These are phyloP conservation scores for Decapterus maruadsi DNA, from an alignment of 2,797 vertebrate genomes.

Conservation along the genomic window DNA sequence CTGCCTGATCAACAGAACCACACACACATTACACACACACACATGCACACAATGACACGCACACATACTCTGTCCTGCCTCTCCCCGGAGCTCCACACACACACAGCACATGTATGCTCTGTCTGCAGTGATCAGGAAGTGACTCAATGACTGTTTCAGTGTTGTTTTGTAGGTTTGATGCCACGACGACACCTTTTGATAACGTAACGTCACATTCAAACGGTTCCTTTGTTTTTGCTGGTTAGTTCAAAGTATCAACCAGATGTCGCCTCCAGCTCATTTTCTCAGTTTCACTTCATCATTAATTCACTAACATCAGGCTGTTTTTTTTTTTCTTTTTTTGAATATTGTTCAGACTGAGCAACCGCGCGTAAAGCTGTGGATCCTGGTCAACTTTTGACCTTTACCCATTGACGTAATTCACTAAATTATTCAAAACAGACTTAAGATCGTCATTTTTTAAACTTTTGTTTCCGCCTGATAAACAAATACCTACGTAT, in stretches of 20 bases:
- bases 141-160: constrained; percentile 24
- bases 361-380: neutral
- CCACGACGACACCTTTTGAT: neutral
- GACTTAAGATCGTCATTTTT: neutral
- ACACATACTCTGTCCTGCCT: constrained; percentile 6
- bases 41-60: neutral
- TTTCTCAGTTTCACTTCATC: neutral
- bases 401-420: neutral
- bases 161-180: constrained; percentile 10
- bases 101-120: constrained; percentile 14
- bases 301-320: neutral
- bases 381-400: neutral
- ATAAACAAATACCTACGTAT: neutral
- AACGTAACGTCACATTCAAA: neutral
- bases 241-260: neutral
- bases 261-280: neutral
- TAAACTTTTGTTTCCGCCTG: neutral
- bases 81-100: constrained; percentile 16
- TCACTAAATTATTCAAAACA: neutral
- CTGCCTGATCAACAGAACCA: constrained; percentile 60
- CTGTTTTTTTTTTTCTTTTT: neutral
- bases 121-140: constrained; percentile 52
- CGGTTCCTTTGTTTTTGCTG: neutral
- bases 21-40: constrained; percentile 18
- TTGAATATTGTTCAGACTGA: neutral